Conservation (phyloP, 2,113 vertebrate species). For the Bubo blakistoni region DNA sequence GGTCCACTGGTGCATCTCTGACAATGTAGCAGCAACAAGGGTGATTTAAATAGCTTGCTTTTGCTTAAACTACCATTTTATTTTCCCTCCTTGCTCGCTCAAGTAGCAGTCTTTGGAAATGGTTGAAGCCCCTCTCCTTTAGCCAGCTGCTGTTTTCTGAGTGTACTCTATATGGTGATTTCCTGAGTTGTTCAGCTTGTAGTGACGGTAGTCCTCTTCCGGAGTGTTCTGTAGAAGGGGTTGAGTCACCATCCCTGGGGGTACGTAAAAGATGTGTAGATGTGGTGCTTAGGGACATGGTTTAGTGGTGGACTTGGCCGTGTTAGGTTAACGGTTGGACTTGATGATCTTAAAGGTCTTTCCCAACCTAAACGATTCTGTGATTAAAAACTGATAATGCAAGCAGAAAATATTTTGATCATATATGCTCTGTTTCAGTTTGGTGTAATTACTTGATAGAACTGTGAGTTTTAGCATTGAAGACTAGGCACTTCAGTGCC, state of each 20-base stretch:
- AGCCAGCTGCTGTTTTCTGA: background rate
- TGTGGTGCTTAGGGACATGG: background rate
- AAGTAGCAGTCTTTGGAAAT: background rate
- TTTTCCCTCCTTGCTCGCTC: background rate
- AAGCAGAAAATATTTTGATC: background rate
- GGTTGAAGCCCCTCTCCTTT: background rate
- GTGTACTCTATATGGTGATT: background rate
- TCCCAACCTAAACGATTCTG: background rate
- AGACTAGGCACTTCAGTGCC: background rate
- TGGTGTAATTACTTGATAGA: background rate
- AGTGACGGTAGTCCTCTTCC: background rate
- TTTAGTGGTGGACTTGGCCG: background rate
- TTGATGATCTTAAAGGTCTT: background rate
- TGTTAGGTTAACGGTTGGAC: background rate
- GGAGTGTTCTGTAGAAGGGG: background rate
- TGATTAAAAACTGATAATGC: background rate
- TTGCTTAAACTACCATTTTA: background rate
- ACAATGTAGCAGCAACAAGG: background rate
- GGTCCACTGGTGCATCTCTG: background rate
- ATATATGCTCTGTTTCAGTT: background rate
- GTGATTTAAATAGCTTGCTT: background rate
- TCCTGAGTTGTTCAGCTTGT: background rate
- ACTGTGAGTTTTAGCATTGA: background rate
- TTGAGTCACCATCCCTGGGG: background rate
- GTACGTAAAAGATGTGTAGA: background rate